phyloP scores from a whole-genome alignment of 2,113 vertebrate genomes.

The Sigmodon hispidus region DNA sequence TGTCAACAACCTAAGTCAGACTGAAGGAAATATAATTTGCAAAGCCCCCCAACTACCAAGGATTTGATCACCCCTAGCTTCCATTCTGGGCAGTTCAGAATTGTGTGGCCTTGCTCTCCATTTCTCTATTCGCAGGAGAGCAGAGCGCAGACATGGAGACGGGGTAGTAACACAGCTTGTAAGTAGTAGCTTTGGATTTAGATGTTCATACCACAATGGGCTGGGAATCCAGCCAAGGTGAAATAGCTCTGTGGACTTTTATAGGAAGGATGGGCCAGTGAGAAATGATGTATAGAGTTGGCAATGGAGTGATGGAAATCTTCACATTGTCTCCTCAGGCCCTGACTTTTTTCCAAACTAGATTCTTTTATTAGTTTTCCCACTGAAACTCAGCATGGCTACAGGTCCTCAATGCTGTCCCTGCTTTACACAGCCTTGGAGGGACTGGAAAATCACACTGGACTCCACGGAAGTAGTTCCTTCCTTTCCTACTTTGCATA shows the following conservation, averaged over 20 bases:
- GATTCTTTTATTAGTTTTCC: neutral
- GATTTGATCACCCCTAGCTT: neutral
- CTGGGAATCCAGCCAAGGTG: neutral
- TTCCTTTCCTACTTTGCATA: neutral
- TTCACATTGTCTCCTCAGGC: neutral
- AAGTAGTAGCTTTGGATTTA: neutral
- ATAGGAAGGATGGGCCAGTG: neutral
- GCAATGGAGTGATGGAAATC: neutral
- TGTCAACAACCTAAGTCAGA: constrained; percentile 27
- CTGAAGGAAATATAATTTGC: constrained; percentile 34
- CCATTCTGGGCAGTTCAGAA: neutral
- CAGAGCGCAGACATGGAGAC: neutral
- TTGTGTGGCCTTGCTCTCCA: neutral
- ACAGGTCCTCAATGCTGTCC: neutral
- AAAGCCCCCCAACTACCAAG: neutral
- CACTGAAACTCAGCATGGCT: neutral
- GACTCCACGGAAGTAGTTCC: neutral
- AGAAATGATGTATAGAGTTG: constrained; percentile 15
- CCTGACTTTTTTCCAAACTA: neutral
- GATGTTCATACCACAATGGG: neutral
- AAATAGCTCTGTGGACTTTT: neutral
- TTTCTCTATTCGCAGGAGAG: neutral
- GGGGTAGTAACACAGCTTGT: neutral
- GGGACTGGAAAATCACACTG: constrained; percentile 7
- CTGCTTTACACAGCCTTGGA: constrained; percentile 19